phyloP scores from a whole-genome alignment of 1,140 invertebrate species.

The Neodiprion virginianus region DNA sequence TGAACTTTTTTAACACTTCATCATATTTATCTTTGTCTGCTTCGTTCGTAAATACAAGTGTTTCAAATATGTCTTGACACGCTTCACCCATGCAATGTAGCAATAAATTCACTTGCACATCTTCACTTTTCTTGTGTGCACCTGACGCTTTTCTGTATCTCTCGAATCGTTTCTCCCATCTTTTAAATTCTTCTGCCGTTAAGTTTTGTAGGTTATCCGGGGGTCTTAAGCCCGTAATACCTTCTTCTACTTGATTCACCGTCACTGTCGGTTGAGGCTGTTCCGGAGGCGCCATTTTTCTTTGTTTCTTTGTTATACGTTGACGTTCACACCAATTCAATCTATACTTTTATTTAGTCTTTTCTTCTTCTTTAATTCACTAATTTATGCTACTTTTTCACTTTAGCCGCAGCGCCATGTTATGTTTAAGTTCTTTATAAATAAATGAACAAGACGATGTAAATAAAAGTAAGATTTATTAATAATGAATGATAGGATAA shows the following conservation, averaged over 20 bases:
- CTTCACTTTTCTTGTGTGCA: slow-evolving; percentile 14
- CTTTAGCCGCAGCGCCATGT: slow-evolving; percentile 24
- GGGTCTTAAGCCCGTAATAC: not conserved
- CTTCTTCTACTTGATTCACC: not conserved
- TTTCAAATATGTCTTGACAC: slow-evolving; percentile 26
- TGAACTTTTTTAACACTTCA: slow-evolving; percentile 30
- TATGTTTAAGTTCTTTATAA: not conserved
- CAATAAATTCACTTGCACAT: slow-evolving; percentile 25
- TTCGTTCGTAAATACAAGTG: slow-evolving; percentile 23
- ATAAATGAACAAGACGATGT: too few relatives aligned
- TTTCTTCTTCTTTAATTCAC: not conserved
- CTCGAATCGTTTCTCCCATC: slow-evolving; percentile 25
- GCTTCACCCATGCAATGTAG: slow-evolving; percentile 29
- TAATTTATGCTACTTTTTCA: not conserved
- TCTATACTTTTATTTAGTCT: slow-evolving; percentile 8
- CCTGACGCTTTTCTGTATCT: slow-evolving; percentile 19
- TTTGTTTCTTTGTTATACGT: not conserved
- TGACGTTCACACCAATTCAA: not conserved
- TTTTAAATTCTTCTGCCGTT: slow-evolving; percentile 21
- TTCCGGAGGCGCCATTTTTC: not conserved
- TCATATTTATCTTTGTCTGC: slow-evolving; percentile 19
- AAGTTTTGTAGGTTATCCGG: slow-evolving; percentile 14
- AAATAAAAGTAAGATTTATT: too few relatives aligned
- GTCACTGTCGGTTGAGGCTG: not conserved
- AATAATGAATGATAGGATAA: too few relatives aligned